A percentile compares a stretch with the other conserved stretches of the same genome.
Conservation (phyloP, 2,113 vertebrate genomes). For the Ctenodactylus gundi region DNA sequence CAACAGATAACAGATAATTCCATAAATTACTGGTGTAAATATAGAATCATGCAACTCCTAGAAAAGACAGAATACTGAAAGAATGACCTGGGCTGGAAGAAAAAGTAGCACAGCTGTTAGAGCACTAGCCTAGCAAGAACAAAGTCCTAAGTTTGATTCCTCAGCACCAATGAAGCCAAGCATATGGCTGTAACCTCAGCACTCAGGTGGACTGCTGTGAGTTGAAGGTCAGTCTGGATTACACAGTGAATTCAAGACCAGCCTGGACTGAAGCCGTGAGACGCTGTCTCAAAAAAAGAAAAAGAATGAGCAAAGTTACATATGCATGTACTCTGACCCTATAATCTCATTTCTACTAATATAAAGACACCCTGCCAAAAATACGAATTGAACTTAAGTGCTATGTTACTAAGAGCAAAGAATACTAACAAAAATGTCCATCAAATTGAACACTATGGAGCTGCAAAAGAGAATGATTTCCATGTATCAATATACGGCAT, state of each 20-base stretch:
- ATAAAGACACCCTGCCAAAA: not conserved
- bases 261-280: too few species aligned
- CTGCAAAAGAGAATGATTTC: not conserved
- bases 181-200: too few species aligned
- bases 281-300: too few species aligned
- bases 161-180: too few species aligned
- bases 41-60: not conserved
- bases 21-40: not conserved
- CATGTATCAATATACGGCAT: not conserved
- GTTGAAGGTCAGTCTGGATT: too few species aligned
- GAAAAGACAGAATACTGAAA: not conserved
- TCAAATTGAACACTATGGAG: not conserved
- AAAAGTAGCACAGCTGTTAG: too few species aligned
- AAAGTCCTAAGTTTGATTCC: too few species aligned
- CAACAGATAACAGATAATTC: not conserved
- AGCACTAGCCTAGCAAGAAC: too few species aligned
- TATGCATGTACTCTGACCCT: not conserved
- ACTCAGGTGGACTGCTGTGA: too few species aligned
- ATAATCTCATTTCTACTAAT: not conserved
- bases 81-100: too few species aligned
- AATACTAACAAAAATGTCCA: not conserved
- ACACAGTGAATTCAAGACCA: too few species aligned
- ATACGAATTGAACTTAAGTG: not conserved
- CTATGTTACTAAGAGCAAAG: not conserved
- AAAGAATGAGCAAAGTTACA: slow-evolving; percentile 4